phyloP scores from a whole-genome alignment of 2,888 invertebrate species.

The Andrena trimmerana region DNA sequence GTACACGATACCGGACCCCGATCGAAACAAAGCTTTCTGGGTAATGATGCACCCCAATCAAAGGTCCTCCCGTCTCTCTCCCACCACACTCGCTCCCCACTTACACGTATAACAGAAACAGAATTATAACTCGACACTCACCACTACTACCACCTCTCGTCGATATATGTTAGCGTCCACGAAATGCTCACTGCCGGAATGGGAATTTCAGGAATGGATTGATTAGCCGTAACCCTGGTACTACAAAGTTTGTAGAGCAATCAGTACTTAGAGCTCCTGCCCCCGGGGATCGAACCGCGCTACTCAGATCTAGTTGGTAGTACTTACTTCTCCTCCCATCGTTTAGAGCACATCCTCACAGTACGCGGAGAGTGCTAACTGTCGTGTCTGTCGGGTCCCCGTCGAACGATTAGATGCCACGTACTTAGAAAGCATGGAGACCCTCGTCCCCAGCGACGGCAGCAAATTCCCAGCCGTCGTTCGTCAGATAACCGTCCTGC shows the following conservation, averaged over 20 bases:
- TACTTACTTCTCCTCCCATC: neutral
- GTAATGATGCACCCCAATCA: slow-evolving; percentile 76
- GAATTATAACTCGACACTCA: slow-evolving; percentile 8
- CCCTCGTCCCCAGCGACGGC: neutral
- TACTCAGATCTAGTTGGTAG: neutral
- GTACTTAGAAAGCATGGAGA: too few species aligned
- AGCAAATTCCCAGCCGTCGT: slow-evolving; percentile 13
- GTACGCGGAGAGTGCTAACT: neutral
- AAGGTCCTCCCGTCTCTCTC: slow-evolving; percentile 51
- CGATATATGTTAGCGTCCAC: neutral
- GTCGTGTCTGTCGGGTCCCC: neutral
- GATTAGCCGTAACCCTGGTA: neutral
- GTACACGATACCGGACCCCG: slow-evolving; percentile 78
- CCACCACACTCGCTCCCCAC: slow-evolving; percentile 23
- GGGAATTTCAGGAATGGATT: neutral
- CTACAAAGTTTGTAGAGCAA: neutral
- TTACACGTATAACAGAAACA: neutral
- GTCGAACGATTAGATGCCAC: neutral
- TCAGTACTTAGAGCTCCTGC: neutral
- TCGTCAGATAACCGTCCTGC: slow-evolving; percentile 6
- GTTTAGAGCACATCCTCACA: neutral
- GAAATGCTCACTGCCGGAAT: neutral
- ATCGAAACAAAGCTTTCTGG: slow-evolving; percentile 82
- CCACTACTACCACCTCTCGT: neutral
- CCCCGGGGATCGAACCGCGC: neutral